Evolutionary conservation across 1,140 invertebrate species (phyloP), one percentile per base, ranked within the genome.

Genomic region (Lamellibrachia luymesi): DNA sequence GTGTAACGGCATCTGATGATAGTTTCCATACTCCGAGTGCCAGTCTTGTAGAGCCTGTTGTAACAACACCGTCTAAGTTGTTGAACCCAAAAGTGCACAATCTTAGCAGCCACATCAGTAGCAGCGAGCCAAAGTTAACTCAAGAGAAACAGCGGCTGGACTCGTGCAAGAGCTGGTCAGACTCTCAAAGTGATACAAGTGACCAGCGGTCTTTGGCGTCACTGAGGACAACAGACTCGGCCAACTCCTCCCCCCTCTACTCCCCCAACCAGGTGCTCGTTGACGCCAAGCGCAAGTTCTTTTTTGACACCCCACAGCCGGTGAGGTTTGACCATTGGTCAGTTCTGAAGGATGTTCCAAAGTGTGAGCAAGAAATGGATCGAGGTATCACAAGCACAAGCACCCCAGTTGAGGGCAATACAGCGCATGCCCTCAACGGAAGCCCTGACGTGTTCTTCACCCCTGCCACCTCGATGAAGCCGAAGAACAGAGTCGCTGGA

Each of bases 211-310:
- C 89, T 17, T 22, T 50, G 51, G 5, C 25, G 0, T 93, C 52
- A n/a, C 50, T 52, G 22, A 27, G n/a, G 25, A 91, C 50, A 49
- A n/a, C 89, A 27, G 90, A 22, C 0, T 49, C 80, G 2, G 8
- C 51, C 56, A 80, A 50, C 50, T 25, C 93, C 17, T 90, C 90
- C 89, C 93, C 50, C 38, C 56, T 64, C 27, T 90, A 92, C 49
- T 94, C 80, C 92, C 90, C 93, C 90, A 50, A 94, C 38, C 50
- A 90, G 92, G 27, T 22, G 17, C 38, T 93, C 22, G 92, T 49
- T n/a, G 93, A 93, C 56, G 93, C 93, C 51, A 93, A 93, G 49
- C 90, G 92, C 52, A 2, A 51, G n/a, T 94, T 94, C 91, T 94
- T 94, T 90, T 93, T 25, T 50, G 93, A 94, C 22, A 22, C 92